Base-by-base conservation (phyloP, 1,140 invertebrate species). In the Bradysia coprophila region DNA sequence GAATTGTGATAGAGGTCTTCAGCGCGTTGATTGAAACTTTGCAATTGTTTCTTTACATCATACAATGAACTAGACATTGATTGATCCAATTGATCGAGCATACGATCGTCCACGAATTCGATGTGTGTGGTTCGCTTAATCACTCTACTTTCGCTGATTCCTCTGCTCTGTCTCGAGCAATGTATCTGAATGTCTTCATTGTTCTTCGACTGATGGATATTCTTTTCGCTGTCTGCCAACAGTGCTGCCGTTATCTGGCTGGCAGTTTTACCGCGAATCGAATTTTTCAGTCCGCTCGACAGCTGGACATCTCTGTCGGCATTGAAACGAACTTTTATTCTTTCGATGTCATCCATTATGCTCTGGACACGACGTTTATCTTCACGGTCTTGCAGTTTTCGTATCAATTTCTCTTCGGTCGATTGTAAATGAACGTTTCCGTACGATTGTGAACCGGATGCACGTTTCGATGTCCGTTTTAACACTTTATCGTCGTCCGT, bases 231-330 rank as follows among this genome's bases (percentile, higher is more conserved):
- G 45, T 75, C 68, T 5, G 66, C 59, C 24, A 76, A 53, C 13
- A 84, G 53, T 5, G 75, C 72, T 48, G 71, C 69, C 51, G 75
- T 76, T 47, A 83, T 83, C 21, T 69, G 69, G 51, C 68, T 75
- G 9, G 79, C 79, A 2, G 80, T 82, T 64, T 78, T 81, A 34
- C 77, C 78, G 44, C 69, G 66, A 19, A 81, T 57, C 47, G 64
- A 65, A 51, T 57, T 69, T 48, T 61, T 66, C 19, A 73, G 55
- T 48, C 69, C 65, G 41, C 55, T 51, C 37, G 73, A 67, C 40
- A 72, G 63, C 47, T 67, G 61, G 3, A 69, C 48, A 21, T 68
- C 61, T 38, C 50, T 56, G 28, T 56, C 52, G 23, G 57, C 36
- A 40, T 59, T 57, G 53, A 52, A 47, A 58, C 54, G 43, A 44